Evolutionary conservation across 2,888 invertebrate genomes (phyloP), one percentile per base, ranked within the genome.

Genomic region (Micoletzkya japonica): DNA sequence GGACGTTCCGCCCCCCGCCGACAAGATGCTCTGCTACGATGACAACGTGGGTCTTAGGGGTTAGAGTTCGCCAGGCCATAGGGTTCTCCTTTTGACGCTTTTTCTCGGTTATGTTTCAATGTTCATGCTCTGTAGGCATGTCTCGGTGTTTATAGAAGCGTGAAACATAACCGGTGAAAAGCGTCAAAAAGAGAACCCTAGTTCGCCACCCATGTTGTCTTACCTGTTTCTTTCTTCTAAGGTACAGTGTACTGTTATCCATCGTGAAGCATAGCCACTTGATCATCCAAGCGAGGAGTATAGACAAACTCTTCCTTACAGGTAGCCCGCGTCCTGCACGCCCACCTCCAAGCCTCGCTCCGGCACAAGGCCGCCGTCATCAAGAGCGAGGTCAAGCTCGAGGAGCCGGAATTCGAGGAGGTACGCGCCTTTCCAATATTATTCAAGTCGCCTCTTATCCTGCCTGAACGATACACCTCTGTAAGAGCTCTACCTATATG

Each of bases 1-100:
- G 4, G 54, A 66, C 24, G 4, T 66, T 0, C 54, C 52, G 7
- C 64, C 64, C 20, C 64, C 64, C 10, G 17, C 52, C 7, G 64
- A 66, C 37, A 66, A 66, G 54, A 52, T 52, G 54, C 28, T 36
- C 37, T 24, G 52, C 26, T 66, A 66, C 54, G 64, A 66, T 54
- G 64, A 66, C 28, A 37, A 52, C 24, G 64, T 66, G n/a, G 2
- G 36, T 2, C 30, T 32, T 7, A 14, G 44, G 20, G 20, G 20
- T 20, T 14, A 10, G 44, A 44, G 10, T 44, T 44, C 44, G 20
- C 44, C 44, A 20, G 44, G 44, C 20, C 20, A 44, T 10, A 44
- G 44, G 44, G 44, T 14, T n/a, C n/a, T n/a, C n/a, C n/a, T n/a
- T n/a, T n/a, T n/a, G n/a, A n/a, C n/a, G n/a, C n/a, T n/a, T n/a